A percentile compares a stretch with the other conserved stretches of the same genome.
Conservation (phyloP, 2,888 invertebrate genomes). For the Dicranocentrus wangi region DNA sequence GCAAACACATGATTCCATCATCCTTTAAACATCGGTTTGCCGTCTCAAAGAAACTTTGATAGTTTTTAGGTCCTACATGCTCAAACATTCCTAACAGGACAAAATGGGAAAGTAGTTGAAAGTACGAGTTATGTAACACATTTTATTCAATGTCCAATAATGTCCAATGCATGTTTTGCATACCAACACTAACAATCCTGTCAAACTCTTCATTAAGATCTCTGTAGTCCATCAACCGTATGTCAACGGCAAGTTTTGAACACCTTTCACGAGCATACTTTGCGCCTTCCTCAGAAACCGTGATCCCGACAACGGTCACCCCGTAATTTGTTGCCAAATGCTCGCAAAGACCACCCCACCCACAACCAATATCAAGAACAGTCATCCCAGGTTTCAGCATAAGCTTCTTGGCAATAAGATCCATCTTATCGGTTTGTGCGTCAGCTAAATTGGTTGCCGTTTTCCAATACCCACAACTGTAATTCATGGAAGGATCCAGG, state of each 20-base stretch:
- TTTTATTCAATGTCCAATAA: not conserved
- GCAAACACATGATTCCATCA: conserved; percentile 70
- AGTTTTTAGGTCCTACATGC: conserved; percentile 70
- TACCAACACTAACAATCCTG: conserved; percentile 68
- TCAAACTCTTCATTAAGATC: conserved; percentile 68
- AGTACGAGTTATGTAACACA: no score
- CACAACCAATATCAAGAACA: conserved; percentile 69
- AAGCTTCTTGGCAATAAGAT: conserved; percentile 68
- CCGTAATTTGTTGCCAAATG: conserved; percentile 68
- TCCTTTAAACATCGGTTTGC: conserved; percentile 68
- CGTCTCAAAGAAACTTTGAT: conserved; percentile 67
- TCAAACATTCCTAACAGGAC: conserved; percentile 72
- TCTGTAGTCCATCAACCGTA: conserved; percentile 65
- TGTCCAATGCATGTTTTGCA: conserved; percentile 3
- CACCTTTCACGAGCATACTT: conserved; percentile 50
- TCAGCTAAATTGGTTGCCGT: conserved; percentile 64
- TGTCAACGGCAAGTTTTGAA: conserved; percentile 55
- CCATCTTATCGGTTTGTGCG: conserved; percentile 70
- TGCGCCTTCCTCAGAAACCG: conserved; percentile 68
- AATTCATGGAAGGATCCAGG: conserved; percentile 68
- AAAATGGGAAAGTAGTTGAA: no score
- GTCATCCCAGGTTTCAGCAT: conserved; percentile 68
- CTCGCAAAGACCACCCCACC: conserved; percentile 70
- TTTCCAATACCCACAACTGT: conserved; percentile 71
- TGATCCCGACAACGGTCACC: conserved; percentile 67